These are phyloP conservation scores for Nycticebus coucang DNA, from an alignment of 2,113 vertebrate genomes.

Conservation along the genomic window DNA sequence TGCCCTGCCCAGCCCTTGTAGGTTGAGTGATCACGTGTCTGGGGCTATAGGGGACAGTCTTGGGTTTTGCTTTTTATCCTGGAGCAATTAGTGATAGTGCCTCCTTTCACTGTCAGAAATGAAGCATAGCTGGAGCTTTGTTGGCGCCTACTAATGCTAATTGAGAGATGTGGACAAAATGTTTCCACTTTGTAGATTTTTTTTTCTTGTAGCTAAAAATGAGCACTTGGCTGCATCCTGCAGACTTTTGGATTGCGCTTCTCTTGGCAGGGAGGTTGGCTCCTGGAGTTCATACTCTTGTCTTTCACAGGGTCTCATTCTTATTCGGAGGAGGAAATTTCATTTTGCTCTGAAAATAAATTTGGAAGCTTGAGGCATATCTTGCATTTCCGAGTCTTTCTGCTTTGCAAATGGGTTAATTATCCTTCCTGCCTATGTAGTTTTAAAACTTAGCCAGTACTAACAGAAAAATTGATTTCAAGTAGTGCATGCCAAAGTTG, in stretches of 20 bases:
- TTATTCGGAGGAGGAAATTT: conserved; percentile 36
- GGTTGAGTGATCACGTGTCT: background rate
- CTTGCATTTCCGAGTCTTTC: conserved; percentile 37
- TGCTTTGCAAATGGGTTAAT: conserved; percentile 4
- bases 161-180: conserved; percentile 48
- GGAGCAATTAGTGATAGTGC: background rate
- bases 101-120: background rate
- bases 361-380: conserved; percentile 4
- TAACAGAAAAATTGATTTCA: background rate
- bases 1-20: too few species aligned
- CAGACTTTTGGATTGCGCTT: background rate
- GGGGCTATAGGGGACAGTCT: accelerated
- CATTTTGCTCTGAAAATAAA: conserved; percentile 58
- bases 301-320: conserved; percentile 46
- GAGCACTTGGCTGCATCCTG: conserved; percentile 13
- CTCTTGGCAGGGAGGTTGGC: background rate
- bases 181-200: conserved; percentile 34
- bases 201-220: background rate
- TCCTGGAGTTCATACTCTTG: background rate
- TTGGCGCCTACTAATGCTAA: background rate
- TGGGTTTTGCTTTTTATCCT: background rate
- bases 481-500: background rate
- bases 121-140: background rate
- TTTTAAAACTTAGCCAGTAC: background rate
- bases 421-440: background rate